These are phyloP conservation scores for Tanytarsus gracilentus DNA, from an alignment of 2,888 invertebrate species.

Conservation along the genomic window DNA sequence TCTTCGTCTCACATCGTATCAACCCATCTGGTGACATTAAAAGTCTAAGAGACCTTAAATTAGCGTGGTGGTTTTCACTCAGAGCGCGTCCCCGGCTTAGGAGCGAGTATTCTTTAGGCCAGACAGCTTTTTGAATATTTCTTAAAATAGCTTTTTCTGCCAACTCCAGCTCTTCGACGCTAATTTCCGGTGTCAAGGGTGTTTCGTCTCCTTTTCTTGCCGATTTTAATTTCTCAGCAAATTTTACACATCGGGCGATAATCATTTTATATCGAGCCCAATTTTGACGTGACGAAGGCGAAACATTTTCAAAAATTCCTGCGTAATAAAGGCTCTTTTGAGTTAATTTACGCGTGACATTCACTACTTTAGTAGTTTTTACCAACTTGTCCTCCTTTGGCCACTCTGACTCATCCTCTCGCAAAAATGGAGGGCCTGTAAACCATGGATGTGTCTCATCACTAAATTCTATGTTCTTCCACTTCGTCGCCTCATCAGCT, in stretches of 20 bases:
- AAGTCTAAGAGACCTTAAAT: too few relatives aligned
- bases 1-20: too few relatives aligned
- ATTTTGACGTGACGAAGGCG: not conserved
- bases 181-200: too few relatives aligned
- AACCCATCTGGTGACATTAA: too few relatives aligned
- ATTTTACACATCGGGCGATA: not conserved
- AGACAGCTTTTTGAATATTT: not conserved
- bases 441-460: slow-evolving; percentile 26
- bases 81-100: not conserved
- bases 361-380: not conserved
- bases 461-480: slow-evolving; percentile 5
- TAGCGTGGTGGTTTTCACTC: not conserved
- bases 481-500: slow-evolving; percentile 32
- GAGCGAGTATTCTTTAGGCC: not conserved
- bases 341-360: not conserved
- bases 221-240: not conserved
- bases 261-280: not conserved
- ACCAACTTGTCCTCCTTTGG: too few relatives aligned
- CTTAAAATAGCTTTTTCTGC: not conserved
- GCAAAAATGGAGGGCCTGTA: slow-evolving; percentile 29
- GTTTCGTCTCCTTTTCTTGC: not conserved
- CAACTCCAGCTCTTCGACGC: not conserved
- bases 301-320: not conserved
- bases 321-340: not conserved
- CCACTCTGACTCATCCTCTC: not conserved